Evolutionary conservation across 1,140 invertebrate genomes (phyloP).

Genomic region (Heliconius hermathena): DNA sequence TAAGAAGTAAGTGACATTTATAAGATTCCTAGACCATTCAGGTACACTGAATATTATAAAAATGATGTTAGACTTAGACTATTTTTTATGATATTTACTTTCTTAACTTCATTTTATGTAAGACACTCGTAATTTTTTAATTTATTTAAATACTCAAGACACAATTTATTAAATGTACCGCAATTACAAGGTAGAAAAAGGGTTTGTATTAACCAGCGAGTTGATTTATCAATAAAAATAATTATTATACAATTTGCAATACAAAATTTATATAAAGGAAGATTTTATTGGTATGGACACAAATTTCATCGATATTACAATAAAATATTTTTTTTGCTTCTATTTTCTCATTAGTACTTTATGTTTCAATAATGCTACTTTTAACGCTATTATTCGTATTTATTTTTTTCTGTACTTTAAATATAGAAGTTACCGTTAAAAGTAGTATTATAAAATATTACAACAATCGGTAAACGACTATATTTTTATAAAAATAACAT

Average conservation of each 20-base stretch:
- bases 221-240: not conserved
- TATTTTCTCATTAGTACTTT: not conserved
- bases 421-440: not conserved
- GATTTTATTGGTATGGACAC: no score
- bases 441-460: conserved; percentile 3
- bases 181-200: not conserved
- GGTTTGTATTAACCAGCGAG: not conserved
- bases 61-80: no score
- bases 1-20: no score
- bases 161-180: not conserved
- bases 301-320: not conserved
- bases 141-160: not conserved
- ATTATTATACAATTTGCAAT: not conserved
- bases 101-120: no score
- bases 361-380: conserved; percentile 3
- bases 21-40: no score
- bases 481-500: not conserved
- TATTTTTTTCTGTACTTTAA: no score
- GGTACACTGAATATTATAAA: no score
- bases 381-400: not conserved
- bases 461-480: not conserved
- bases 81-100: no score
- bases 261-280: not conserved
- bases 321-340: not conserved
- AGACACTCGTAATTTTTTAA: no score